These are phyloP conservation scores for Catalaphyllia jardinei DNA, from an alignment of 64 coral and sea anemone genomes.

Conservation along the genomic window DNA sequence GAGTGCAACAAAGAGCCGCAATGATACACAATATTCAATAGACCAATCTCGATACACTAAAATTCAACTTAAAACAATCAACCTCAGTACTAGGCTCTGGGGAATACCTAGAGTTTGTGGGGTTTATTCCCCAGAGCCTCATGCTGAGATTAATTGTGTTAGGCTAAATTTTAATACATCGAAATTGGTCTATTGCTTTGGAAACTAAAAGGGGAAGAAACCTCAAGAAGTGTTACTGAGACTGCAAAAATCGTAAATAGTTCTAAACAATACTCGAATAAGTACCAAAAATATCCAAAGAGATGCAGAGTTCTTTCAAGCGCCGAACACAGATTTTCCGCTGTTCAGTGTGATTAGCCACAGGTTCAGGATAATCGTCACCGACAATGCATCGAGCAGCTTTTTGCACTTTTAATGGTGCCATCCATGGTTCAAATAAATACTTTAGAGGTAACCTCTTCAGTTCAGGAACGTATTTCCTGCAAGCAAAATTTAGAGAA, in stretches of 20 bases:
- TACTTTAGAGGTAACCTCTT: conserved; percentile 59
- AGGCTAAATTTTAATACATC: too few species aligned
- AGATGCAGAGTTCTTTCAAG: conserved; percentile 21
- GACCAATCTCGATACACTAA: too few species aligned
- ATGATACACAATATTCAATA: too few species aligned
- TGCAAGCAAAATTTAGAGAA: conserved; percentile 4
- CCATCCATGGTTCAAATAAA: conserved; percentile 80
- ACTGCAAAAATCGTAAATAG: not conserved
- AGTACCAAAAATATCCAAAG: conserved; percentile 16
- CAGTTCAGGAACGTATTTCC: conserved; percentile 70
- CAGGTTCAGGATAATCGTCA: conserved; percentile 75
- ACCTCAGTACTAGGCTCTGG: too few species aligned
- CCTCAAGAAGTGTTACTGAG: too few species aligned
- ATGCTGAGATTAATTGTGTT: too few species aligned
- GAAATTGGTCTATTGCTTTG: too few species aligned
- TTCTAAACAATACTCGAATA: not conserved
- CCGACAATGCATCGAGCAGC: conserved; percentile 72
- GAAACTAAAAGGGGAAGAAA: not conserved
- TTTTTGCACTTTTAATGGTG: conserved; percentile 46
- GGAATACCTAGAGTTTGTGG: too few species aligned
- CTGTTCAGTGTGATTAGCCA: conserved; percentile 60
- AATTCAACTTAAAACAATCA: too few species aligned
- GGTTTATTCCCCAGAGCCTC: too few species aligned
- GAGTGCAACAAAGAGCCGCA: too few species aligned
- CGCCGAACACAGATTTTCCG: conserved; percentile 44